Base-by-base conservation (phyloP, 2,113 vertebrate genomes). In the Irena cyanogastra region DNA sequence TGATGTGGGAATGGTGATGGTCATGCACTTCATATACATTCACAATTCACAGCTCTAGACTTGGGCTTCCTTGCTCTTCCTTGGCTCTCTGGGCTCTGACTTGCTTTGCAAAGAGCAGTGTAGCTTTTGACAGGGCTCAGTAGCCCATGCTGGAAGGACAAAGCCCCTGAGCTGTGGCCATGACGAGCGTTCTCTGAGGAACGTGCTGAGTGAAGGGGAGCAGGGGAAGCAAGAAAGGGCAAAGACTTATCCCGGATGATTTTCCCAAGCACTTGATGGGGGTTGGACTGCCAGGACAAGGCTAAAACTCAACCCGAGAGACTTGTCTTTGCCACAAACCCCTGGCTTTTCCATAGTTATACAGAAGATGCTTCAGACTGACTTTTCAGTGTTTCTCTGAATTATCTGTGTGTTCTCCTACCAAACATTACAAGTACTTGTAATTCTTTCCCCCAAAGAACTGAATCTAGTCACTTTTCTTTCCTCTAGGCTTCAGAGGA, bases 401-500 rank as follows among this genome's bases (percentile, higher is more conserved):
- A 63, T 81, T 89, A 76, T 89, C 65, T 72, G 41, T 49, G 19
- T 90, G 12, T 78, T 93, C 53, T 87, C 47, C 60, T 68, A 79
- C 44, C 52, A 69, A 35, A 72, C 71, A 41, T 56, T 44, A 26
- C 15, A 53, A 91, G 49, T 44, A 60, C 70, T 90, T 92, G 44
- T 31, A 75, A 11, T 76, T 72, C 81, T 49, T 33, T 3, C 71
- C 83, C 57, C 44, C 42, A 42, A 92, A 95, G 92, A 96, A 76
- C 72, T 85, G 79, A 95, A 93, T 84, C 78, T 79, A 95, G 84
- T 91, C 71, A 87, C 78, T 93, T 87, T 95, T 96, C n/a, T n/a
- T 82, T 95, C 85, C 68, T 93, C 65, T 79, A 92, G 87, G 92
- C 42, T 92, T 95, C 65, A 37, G 94, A 91, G 90, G 87, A 94